Evolutionary conservation across 2,888 invertebrate species (phyloP), one percentile per base, ranked within the genome.

Genomic region (Chorisops tibialis): DNA sequence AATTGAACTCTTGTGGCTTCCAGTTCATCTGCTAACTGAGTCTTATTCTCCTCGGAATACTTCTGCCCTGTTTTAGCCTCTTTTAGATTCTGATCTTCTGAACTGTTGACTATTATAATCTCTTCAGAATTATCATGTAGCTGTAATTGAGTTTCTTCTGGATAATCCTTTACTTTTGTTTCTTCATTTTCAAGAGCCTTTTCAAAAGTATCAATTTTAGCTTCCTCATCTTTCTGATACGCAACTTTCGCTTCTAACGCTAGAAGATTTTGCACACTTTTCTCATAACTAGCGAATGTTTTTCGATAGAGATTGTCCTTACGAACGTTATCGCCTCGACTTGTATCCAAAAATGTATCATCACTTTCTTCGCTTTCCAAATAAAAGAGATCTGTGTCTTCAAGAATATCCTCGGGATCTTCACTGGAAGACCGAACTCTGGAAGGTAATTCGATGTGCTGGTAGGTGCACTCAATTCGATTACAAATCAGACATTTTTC

Each of bases 221-320:
- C n/a, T 2, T 14, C 35, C 18, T 37, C 21, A n/a, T n/a, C n/a
- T n/a, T n/a, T n/a, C n/a, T n/a, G n/a, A n/a, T n/a, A n/a, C n/a
- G n/a, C n/a, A 12, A 37, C 12, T n/a, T 52, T 52, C 2, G 38
- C 18, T 52, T 37, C 52, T 3, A 38, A 38, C n/a, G 21, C 37
- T 1, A 52, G 12, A 39, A 39, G 52, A 14, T n/a, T 37, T 19
- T 52, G 21, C 2, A 52, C 52, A 11, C 19, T 52, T 12, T 52
- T 19, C 4, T 38, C n/a, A 4, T 52, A 52, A 16, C 19, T 39
- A 12, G 7, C 52, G 21, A 6, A 16, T 30, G 52, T 4, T 38
- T 39, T 52, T 38, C 38, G n/a, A 19, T 21, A 38, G 9, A 52
- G 39, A 52, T 52, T 38, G 19, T 39, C 52, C 39, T 52, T 39